Conservation (phyloP, 30 jellyfish, hydroid and myxozoan genomes). For the Euphysa ruthae region DNA sequence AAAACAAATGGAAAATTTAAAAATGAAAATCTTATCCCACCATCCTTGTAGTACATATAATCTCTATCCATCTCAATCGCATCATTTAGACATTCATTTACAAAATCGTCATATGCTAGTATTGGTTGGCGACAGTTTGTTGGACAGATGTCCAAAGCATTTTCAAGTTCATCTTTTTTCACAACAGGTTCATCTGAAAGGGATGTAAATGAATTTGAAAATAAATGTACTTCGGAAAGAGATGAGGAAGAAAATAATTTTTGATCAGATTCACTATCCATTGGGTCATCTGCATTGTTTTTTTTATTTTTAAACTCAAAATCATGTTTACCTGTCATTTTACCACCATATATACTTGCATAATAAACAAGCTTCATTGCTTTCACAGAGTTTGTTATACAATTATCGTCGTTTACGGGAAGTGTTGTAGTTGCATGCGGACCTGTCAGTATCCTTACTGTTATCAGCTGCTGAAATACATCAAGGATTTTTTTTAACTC, state of each 20-base stretch:
- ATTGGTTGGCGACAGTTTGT: constrained; percentile 47
- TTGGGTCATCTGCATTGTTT: constrained; percentile 4
- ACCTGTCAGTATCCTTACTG: constrained; percentile 31
- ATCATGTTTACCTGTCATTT: background rate
- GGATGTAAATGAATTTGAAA: too few relatives aligned
- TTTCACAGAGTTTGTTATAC: constrained; percentile 49
- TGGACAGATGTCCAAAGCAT: constrained; percentile 17
- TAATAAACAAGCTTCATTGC: constrained; percentile 51
- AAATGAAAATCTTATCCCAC: constrained; percentile 61
- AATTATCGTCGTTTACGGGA: constrained; percentile 53
- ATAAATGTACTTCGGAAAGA: background rate
- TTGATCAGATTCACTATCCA: background rate
- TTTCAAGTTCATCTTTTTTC: constrained; percentile 34
- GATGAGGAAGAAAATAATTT: background rate
- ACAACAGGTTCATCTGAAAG: background rate
- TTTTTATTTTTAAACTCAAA: background rate
- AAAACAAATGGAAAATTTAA: constrained; percentile 52
- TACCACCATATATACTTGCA: constrained; percentile 71
- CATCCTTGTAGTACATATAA: constrained; percentile 42
- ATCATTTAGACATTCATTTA: constrained; percentile 56
- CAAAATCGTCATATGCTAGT: constrained; percentile 48
- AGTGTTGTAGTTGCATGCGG: constrained; percentile 25
- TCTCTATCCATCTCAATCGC: constrained; percentile 79
- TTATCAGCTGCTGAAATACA: constrained; percentile 53
- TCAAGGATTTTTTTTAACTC: constrained; percentile 38